Evolutionary conservation across 2,797 vertebrate genomes (phyloP).

Genomic region (Typhlichthys subterraneus): DNA sequence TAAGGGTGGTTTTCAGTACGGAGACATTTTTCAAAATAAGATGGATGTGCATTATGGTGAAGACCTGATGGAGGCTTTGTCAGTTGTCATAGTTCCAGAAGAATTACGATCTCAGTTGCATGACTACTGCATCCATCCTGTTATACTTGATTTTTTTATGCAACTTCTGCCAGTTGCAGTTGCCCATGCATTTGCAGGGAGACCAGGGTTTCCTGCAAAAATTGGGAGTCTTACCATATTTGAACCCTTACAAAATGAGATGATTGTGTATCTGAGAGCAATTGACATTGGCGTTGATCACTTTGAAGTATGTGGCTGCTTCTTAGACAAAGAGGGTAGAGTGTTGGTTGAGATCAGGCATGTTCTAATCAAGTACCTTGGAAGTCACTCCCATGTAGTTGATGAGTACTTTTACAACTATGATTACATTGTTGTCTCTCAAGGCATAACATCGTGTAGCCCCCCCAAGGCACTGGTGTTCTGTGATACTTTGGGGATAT

Average conservation of each 20-base stretch:
- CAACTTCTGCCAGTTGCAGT: constrained; percentile 77
- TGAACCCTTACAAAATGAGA: constrained; percentile 81
- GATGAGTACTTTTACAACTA: constrained; percentile 83
- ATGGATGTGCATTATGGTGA: constrained; percentile 78
- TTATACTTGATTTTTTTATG: constrained; percentile 84
- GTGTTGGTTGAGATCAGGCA: constrained; percentile 82
- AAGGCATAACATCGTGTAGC: constrained; percentile 12
- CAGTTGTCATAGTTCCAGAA: constrained; percentile 74
- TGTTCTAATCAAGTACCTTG: constrained; percentile 75
- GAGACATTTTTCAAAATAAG: constrained; percentile 78
- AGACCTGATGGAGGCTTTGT: constrained; percentile 80
- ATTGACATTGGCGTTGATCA: constrained; percentile 63
- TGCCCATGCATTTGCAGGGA: constrained; percentile 50
- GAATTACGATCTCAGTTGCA: constrained; percentile 70
- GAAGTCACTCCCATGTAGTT: constrained; percentile 57
- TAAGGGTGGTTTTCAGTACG: constrained; percentile 83
- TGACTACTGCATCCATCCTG: constrained; percentile 83
- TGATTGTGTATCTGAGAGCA: constrained; percentile 83
- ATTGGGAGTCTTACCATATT: constrained; percentile 81
- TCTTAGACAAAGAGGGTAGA: constrained; percentile 77
- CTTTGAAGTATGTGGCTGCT: constrained; percentile 83
- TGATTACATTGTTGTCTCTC: constrained; percentile 61
- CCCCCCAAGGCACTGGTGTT: constrained; percentile 77
- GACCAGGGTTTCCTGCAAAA: constrained; percentile 77
- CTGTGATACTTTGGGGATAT: constrained; percentile 77